Evolutionary conservation across 1,140 invertebrate genomes (phyloP), one percentile per base, ranked within the genome.

Genomic region (Diorhabda elongata): DNA sequence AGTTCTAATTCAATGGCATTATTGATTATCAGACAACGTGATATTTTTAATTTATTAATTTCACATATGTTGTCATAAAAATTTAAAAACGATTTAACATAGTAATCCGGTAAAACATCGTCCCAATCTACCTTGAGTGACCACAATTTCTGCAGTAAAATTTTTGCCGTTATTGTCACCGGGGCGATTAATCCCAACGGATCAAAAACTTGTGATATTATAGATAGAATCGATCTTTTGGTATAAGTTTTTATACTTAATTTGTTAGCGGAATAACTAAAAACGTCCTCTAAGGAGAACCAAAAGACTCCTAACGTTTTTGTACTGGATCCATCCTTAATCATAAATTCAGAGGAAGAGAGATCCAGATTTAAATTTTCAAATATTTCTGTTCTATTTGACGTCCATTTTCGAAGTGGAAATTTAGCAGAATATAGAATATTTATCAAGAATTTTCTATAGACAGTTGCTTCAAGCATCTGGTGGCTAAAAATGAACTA

Each of bases 81-180:
- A 58, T 64, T 0, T 47, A 43, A 4, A 67, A 68, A 74, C 63
- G 52, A 9, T 11, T 6, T 8, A 9, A 11, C 11, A 64, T 67
- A 47, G 63, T 70, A 11, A 7, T 5, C 9, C 56, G 68, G 70
- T 9, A 71, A 4, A n/a, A 26, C 8, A 64, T 75, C 64, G 47
- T 75, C 69, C 71, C 67, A 75, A 5, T 8, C 26, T 41, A 71
- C 3, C n/a, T 68, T 60, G 2, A 11, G 60, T 45, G 64, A 44
- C 82, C 82, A 83, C 4, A 85, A 56, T 45, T 77, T 69, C 75
- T 85, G 83, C n/a, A 85, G 77, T 0, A 84, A 68, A 0, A 84
- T 78, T 75, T 85, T 85, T 7, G 77, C 76, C 5, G 42, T 68
- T 4, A 84, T 74, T 2, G 81, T 77, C 0, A 80, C 68, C 26